Evolutionary conservation across 2,888 invertebrate species (phyloP).

Genomic region (Horisme vitalbata): DNA sequence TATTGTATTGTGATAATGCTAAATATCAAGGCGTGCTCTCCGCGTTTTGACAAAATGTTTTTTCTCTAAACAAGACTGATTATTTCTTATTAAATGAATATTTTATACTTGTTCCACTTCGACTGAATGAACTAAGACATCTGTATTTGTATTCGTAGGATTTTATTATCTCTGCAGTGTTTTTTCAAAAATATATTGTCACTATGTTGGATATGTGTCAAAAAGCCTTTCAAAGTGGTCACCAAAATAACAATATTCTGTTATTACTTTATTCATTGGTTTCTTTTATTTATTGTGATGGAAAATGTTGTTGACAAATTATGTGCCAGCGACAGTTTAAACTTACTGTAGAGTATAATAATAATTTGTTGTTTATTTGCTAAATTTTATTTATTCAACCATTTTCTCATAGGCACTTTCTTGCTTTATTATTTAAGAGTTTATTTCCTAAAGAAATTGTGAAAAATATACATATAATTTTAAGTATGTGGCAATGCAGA

Average conservation of each 20-base stretch:
- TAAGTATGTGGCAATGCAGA: constrained; percentile 84
- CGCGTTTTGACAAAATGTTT: constrained; percentile 76
- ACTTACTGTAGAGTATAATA: constrained; percentile 67
- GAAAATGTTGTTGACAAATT: constrained; percentile 80
- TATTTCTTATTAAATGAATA: constrained; percentile 83
- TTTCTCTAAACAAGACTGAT: constrained; percentile 84
- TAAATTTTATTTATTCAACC: constrained; percentile 80
- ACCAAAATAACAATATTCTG: constrained; percentile 71
- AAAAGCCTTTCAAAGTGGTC: constrained; percentile 80
- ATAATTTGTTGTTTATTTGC: constrained; percentile 80
- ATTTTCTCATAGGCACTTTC: constrained; percentile 71
- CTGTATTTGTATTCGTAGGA: constrained; percentile 79
- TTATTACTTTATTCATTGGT: constrained; percentile 64
- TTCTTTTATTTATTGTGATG: constrained; percentile 76
- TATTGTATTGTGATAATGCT: constrained; percentile 82
- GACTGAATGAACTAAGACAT: constrained; percentile 81
- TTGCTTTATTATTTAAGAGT: constrained; percentile 72
- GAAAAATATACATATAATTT: constrained; percentile 83
- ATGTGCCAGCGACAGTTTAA: constrained; percentile 76
- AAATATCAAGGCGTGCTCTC: constrained; percentile 64
- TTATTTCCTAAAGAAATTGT: constrained; percentile 71
- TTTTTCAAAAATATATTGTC: constrained; percentile 69
- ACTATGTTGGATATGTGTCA: constrained; percentile 83
- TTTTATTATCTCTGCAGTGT: constrained; percentile 67
- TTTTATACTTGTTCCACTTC: constrained; percentile 81